These are phyloP conservation scores for Episyrphus balteatus DNA, from an alignment of 1,140 invertebrate genomes.

Conservation along the genomic window DNA sequence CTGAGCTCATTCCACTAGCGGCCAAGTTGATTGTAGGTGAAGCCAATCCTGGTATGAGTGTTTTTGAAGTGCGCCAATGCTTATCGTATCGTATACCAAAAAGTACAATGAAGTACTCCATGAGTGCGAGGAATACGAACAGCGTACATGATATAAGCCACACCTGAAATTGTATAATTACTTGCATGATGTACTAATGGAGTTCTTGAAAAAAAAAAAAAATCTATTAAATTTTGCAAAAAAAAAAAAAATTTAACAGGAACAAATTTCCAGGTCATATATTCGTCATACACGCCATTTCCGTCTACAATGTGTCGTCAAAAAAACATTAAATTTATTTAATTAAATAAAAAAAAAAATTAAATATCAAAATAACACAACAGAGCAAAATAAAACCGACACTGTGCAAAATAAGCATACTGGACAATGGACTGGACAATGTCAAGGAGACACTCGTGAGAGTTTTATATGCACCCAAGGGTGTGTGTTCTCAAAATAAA, in stretches of 20 bases:
- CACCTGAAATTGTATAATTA: constrained; percentile 28
- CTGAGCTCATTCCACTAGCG: constrained; percentile 10
- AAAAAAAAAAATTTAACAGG: background rate
- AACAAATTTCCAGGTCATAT: background rate
- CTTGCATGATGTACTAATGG: too few relatives aligned
- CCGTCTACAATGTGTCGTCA: too few relatives aligned
- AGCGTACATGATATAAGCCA: constrained; percentile 61
- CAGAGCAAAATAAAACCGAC: too few relatives aligned
- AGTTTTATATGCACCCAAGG: background rate
- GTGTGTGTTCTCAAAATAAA: too few relatives aligned
- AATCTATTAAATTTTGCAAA: background rate
- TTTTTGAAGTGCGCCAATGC: constrained; percentile 43
- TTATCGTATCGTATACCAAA: constrained; percentile 51
- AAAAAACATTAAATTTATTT: too few relatives aligned
- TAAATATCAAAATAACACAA: too few relatives aligned
- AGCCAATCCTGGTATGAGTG: constrained; percentile 25
- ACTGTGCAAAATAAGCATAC: too few relatives aligned
- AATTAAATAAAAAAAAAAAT: too few relatives aligned
- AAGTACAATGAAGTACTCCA: constrained; percentile 59
- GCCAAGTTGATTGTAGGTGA: constrained; percentile 31
- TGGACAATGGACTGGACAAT: too few relatives aligned
- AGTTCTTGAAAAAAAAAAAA: background rate
- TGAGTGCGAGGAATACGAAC: constrained; percentile 59
- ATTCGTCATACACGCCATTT: too few relatives aligned
- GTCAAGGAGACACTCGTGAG: too few relatives aligned